Evolutionary conservation across 2,113 vertebrate genomes (phyloP), one percentile per base, ranked within the genome.

Genomic region (Tiliqua scincoides): DNA sequence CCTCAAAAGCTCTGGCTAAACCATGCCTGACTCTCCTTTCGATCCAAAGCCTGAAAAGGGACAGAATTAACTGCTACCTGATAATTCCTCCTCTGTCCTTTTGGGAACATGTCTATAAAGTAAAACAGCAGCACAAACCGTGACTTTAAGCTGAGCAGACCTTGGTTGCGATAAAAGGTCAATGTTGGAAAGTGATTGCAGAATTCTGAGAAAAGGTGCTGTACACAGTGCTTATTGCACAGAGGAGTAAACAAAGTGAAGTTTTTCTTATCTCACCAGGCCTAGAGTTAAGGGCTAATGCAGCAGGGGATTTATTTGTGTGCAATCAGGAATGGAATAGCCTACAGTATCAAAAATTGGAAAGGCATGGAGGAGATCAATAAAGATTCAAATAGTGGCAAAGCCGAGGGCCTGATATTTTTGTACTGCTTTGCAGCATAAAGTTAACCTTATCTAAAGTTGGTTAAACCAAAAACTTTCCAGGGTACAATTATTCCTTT

Each of bases 311-410:
- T 43, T 30, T 62, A 65, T 76, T 77, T 87, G 68, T 78, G 43
- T 78, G 59, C 4, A 61, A 68, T 81, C 32, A 43, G 30, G 70
- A 52, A 75, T 83, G 62, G 67, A 85, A 54, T 15, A 82, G 14
- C n/a, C 67, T 79, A n/a, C 72, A 80, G 0, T 82, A 76, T 14
- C 59, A 40, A 84, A 84, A 40, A 87, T 68, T 57, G 87, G 83
- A 78, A 70, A 91, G 52, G 88, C 61, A 84, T 83, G 52, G 79
- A 88, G 62, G 71, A 87, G 85, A 84, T 72, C 32, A 48, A 81
- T 30, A 72, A 78, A 85, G 15, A 87, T 67, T 86, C 83, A 88
- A 61, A 83, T 67, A 25, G 35, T 85, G 54, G 83, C 72, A 85
- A 83, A 85, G 25, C 83, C 77, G n/a, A 77, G 27, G 25, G 15